A percentile compares a stretch with the other conserved stretches of the same genome.
phyloP scores from a whole-genome alignment of 2,113 vertebrate species.

The Benitochromis conjunctus region DNA sequence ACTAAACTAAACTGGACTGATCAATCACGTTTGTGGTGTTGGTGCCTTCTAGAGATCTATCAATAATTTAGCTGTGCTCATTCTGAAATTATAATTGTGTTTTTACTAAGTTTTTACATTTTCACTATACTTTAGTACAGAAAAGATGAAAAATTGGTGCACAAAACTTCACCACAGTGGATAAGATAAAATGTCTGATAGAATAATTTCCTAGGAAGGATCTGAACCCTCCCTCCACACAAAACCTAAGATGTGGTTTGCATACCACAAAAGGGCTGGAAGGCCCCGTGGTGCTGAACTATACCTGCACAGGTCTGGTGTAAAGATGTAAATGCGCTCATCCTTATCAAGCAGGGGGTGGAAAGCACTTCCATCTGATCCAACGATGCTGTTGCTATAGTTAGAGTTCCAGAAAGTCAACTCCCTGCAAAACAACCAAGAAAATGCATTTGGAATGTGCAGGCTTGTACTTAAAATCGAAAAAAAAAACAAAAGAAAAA shows the following conservation, averaged over 20 bases:
- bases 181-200: not conserved
- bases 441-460: not conserved
- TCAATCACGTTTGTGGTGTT: not conserved
- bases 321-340: constrained; percentile 85
- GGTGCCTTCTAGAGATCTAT: not conserved
- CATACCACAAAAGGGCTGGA: not conserved
- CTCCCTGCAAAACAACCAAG: constrained; percentile 40
- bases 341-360: constrained; percentile 84
- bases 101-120: not conserved
- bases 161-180: not conserved
- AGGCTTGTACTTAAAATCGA: not conserved
- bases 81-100: too few relatives aligned
- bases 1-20: not conserved
- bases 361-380: constrained; percentile 90
- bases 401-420: constrained; percentile 84
- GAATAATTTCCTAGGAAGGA: not conserved
- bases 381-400: constrained; percentile 89
- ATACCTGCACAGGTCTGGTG: constrained; percentile 94
- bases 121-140: not conserved
- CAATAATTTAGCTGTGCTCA: too few relatives aligned
- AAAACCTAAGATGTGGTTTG: not conserved
- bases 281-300: not conserved
- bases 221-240: not conserved
- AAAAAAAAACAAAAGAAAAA: not conserved
- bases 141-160: not conserved